Evolutionary conservation across 2,888 invertebrate species (phyloP), one percentile per base, ranked within the genome.

Genomic region (Argyresthia albistria): DNA sequence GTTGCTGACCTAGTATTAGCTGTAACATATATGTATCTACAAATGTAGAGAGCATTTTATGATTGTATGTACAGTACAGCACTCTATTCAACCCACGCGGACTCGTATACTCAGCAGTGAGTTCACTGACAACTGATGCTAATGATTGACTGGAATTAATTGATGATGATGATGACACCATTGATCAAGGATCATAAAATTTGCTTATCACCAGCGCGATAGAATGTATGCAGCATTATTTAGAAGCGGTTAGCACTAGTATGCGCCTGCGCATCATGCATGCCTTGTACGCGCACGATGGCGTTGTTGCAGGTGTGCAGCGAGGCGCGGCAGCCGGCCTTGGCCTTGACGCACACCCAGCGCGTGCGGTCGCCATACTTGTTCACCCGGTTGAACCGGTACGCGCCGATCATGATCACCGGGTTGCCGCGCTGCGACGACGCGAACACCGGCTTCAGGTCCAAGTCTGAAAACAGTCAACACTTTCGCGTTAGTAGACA

Each of bases 261-360:
- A 55, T 87, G 86, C 1, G 86, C 86, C 52, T 70, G 57, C 2
- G 86, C 81, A 54, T 86, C 79, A 60, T 87, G 86, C 60, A 83
- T 80, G 12, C 86, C 83, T 84, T 84, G 84, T 8, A 87, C 86
- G 16, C 84, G 69, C 9, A 87, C 86, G 54, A 87, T 84, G 8
- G 83, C 83, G 56, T 86, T 86, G 59, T 87, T 82, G 77, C 78
- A 76, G 3, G 87, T 87, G 57, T 83, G 83, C 1, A 87, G 68
- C 0, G 84, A 83, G 0, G 87, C 87, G 56, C 83, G 67, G 62
- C 87, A 87, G 25, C 87, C 87, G 6, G 82, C 80, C 55, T 86
- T 86, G 0, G 84, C 84, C 58, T 86, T 87, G 12, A 87, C 86
- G 63, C 86, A 87, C 43, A 87, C 84, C 86, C 86, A 87, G 63